Evolutionary conservation across 2,888 invertebrate species (phyloP).

Genomic region (Saturnia pavonia): DNA sequence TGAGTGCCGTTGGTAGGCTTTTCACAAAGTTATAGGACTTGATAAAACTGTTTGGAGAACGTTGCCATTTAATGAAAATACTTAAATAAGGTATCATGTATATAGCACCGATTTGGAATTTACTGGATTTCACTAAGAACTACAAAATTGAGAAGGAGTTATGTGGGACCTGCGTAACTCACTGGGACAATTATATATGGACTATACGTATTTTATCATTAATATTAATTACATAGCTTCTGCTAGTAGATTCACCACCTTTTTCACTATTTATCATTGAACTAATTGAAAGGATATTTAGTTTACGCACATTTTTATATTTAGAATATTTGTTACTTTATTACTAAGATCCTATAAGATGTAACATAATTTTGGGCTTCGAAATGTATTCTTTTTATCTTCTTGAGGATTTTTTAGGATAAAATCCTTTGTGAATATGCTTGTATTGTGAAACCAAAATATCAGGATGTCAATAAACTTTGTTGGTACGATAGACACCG

Average conservation of each 20-base stretch:
- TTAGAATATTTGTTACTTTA: too few relatives aligned
- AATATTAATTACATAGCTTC: background rate
- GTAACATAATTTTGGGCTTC: too few relatives aligned
- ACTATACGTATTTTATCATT: background rate
- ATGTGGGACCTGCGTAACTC: background rate
- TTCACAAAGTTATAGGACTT: background rate
- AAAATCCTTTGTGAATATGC: background rate
- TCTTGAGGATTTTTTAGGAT: too few relatives aligned
- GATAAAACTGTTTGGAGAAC: background rate
- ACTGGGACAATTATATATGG: background rate
- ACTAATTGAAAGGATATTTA: too few relatives aligned
- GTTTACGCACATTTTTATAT: too few relatives aligned
- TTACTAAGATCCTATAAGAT: too few relatives aligned
- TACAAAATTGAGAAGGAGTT: background rate
- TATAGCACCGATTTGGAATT: background rate
- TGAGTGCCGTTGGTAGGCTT: background rate
- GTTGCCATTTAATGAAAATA: background rate
- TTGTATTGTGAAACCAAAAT: background rate
- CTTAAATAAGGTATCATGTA: background rate
- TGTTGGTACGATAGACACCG: background rate
- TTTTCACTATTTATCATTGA: too few relatives aligned
- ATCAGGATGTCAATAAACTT: background rate
- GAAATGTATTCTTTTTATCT: too few relatives aligned
- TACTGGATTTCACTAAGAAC: background rate
- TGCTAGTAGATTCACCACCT: too few relatives aligned